A percentile compares a stretch with the other conserved stretches of the same genome.
Conservation (phyloP, 2,888 invertebrate species). For the Andricus quercusramuli region DNA sequence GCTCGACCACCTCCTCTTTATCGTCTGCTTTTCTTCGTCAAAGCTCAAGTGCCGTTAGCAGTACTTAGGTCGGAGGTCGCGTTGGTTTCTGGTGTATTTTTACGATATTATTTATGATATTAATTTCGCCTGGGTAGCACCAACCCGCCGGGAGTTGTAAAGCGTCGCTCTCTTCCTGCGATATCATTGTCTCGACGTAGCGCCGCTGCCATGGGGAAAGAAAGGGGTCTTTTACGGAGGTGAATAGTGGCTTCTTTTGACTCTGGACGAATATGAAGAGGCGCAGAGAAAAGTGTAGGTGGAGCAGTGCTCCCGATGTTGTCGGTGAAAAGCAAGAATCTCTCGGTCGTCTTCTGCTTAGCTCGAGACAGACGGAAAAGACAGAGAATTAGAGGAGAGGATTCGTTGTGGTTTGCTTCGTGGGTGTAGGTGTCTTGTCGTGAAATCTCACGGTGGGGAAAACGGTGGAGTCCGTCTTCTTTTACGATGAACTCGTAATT, state of each 20-base stretch:
- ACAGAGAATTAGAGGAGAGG: conserved; percentile 47
- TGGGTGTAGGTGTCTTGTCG: conserved; percentile 60
- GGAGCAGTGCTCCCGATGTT: conserved; percentile 59
- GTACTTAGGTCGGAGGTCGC: conserved; percentile 38
- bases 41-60: conserved; percentile 32
- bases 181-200: conserved; percentile 76
- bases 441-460: conserved; percentile 64
- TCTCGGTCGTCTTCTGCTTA: conserved; percentile 44
- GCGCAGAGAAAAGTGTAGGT: conserved; percentile 47
- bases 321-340: conserved; percentile 69
- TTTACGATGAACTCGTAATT: conserved; percentile 54
- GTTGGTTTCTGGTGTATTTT: conserved; percentile 68
- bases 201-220: conserved; percentile 64
- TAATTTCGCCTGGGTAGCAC: conserved; percentile 74
- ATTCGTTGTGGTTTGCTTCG: conserved; percentile 21
- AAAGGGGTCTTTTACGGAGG: conserved; percentile 71
- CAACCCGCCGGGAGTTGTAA: conserved; percentile 76
- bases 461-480: conserved; percentile 50
- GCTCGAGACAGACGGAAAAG: conserved; percentile 55
- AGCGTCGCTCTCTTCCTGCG: conserved; percentile 73
- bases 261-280: conserved; percentile 51
- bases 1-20: neutral
- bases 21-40: conserved; percentile 27
- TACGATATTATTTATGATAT: conserved; percentile 78
- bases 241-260: conserved; percentile 71